A percentile compares a stretch with the other conserved stretches of the same genome.
These are phyloP conservation scores for Amphiduros pacificus DNA, from an alignment of 2,888 invertebrate species.

Conservation along the genomic window DNA sequence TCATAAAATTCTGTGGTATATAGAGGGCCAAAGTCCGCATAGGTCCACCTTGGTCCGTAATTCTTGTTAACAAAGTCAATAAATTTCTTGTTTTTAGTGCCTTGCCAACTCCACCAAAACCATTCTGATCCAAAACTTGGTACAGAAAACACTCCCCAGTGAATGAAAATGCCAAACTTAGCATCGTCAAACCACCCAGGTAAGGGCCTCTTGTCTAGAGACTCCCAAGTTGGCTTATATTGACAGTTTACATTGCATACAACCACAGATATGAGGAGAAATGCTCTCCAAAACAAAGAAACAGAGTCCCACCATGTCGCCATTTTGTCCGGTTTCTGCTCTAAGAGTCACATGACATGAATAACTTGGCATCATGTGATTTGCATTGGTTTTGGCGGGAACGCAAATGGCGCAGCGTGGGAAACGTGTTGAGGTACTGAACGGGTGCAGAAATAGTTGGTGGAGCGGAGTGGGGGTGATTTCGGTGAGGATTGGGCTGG, in stretches of 20 bases:
- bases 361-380: too few relatives aligned
- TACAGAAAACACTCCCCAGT: slow-evolving; percentile 92
- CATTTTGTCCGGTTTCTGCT: too few relatives aligned
- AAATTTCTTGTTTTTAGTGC: slow-evolving; percentile 23
- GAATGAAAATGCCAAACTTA: slow-evolving; percentile 89
- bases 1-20: slow-evolving; percentile 88
- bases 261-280: too few relatives aligned
- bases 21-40: slow-evolving; percentile 85
- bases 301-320: too few relatives aligned
- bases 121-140: slow-evolving; percentile 72
- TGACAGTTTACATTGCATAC: neutral
- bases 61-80: slow-evolving; percentile 76
- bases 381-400: too few relatives aligned
- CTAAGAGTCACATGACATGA: too few relatives aligned
- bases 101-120: slow-evolving; percentile 54
- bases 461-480: too few relatives aligned
- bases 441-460: too few relatives aligned
- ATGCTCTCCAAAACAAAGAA: too few relatives aligned
- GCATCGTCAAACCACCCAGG: slow-evolving; percentile 88
- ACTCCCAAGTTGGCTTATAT: slow-evolving; percentile 74
- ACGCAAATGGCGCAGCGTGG: too few relatives aligned
- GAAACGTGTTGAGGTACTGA: too few relatives aligned
- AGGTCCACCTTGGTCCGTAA: slow-evolving; percentile 82
- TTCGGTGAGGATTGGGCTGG: too few relatives aligned
- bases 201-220: slow-evolving; percentile 79